A percentile compares a stretch with the other conserved stretches of the same genome.
phyloP scores from a whole-genome alignment of 2,113 vertebrate species.

The Embiotoca jacksoni region DNA sequence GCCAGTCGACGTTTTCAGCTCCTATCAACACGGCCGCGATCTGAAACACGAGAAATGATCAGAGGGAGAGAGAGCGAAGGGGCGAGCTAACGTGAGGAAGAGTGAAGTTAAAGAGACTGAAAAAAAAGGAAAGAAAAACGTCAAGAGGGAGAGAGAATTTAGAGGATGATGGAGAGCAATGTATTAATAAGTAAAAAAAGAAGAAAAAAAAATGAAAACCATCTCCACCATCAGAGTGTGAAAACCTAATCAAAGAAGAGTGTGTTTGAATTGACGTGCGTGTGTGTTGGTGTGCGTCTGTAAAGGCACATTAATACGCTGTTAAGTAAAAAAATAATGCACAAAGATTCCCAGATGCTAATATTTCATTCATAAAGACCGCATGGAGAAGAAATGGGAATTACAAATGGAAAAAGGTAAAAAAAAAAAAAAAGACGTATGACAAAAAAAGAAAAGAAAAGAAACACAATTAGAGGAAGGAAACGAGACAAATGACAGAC shows the following conservation, averaged over 20 bases:
- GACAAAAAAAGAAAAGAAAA: neutral
- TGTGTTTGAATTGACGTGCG: neutral
- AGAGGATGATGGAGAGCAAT: slow-evolving; percentile 13
- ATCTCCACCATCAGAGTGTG: slow-evolving; percentile 4
- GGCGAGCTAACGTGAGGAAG: neutral
- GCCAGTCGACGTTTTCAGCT: slow-evolving; percentile 47
- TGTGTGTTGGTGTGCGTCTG: neutral
- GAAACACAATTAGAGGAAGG: neutral
- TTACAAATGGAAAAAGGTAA: neutral
- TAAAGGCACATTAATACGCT: neutral
- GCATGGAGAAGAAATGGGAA: too few species aligned
- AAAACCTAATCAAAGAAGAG: slow-evolving; percentile 13
- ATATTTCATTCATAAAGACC: neutral
- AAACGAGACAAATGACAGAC: neutral
- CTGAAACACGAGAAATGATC: slow-evolving; percentile 51
- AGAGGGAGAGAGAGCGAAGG: slow-evolving; percentile 4
- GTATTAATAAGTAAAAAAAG: neutral
- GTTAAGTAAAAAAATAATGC: neutral
- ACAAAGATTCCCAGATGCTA: neutral
- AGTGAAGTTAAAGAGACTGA: neutral
- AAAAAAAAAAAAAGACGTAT: neutral
- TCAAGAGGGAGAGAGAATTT: neutral
- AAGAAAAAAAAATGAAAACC: neutral
- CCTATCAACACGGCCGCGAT: slow-evolving; percentile 41
- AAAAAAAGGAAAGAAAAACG: neutral